Base-by-base conservation (phyloP, 92 coral and sea anemone species). In the Blastomussa wellsi region DNA sequence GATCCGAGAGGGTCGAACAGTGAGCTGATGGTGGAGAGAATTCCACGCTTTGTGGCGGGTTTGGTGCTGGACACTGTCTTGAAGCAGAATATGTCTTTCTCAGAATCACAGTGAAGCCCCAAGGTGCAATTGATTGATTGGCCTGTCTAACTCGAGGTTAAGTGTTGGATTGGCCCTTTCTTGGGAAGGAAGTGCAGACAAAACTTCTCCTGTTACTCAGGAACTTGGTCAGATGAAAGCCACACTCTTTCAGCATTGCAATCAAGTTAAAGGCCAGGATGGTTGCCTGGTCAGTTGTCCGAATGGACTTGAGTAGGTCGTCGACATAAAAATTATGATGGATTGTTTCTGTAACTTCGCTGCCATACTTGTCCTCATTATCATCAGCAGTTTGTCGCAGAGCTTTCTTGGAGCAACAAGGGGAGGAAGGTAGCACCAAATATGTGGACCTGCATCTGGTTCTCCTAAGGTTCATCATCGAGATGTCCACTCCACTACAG, bases 381-480 rank as follows among this genome's bases (percentile, higher is more conserved):
- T 89, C 92, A 24, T 89, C 87, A 9, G 92, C 87, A 2, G 89
- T 86, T 48, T 81, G 73, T 24, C 49, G 16, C 80, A 90, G n/a
- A 19, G 87, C 92, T 24, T 86, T 90, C 41, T 90, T 90, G 0
- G 84, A 65, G 68, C 92, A 90, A 47, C 89, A 90, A 2, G 90
- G 84, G 33, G 92, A 85, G 3, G 92, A 90, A 44, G 81, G 81
- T 86, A 7, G 92, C 90, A n/a, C 92, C 90, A 42, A 90, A 90
- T 33, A 86, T 86, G 79, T 90, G 84, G 20, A 90, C 87, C 1
- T 42, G 76, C 92, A 86, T 90, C 57, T 86, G 81, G 65, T 75
- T 86, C 31, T 90, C 90, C 14, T 28, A 84, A 0, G 92, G 87
- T 12, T 62, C 82, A 22, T 24, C 79, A 11, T 59, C 15, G 38